Conservation (phyloP, 2,113 vertebrate species). For the Felis catus region F.catus_Fca126_mat1.0 CM031415.1:76325001-76325500, state of each 20-base stretch:
- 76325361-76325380: neutral
- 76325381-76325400: constrained; percentile 4
- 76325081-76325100: neutral
- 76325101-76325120: neutral
- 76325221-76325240: neutral
- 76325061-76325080: neutral
- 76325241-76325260: neutral
- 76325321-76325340: neutral
- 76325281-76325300: neutral
- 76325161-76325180: neutral
- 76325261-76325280: neutral
- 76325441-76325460: constrained; percentile 5
- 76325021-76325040: neutral
- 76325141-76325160: neutral
- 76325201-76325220: neutral
- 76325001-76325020: neutral
- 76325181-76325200: neutral
- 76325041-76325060: neutral
- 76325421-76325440: neutral
- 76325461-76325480: constrained; percentile 22
- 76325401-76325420: neutral
- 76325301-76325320: neutral
- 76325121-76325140: neutral
- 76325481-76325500: neutral
- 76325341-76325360: neutral